phyloP scores from a whole-genome alignment of 1,140 invertebrate species.

The Leptinotarsa defecta region DNA sequence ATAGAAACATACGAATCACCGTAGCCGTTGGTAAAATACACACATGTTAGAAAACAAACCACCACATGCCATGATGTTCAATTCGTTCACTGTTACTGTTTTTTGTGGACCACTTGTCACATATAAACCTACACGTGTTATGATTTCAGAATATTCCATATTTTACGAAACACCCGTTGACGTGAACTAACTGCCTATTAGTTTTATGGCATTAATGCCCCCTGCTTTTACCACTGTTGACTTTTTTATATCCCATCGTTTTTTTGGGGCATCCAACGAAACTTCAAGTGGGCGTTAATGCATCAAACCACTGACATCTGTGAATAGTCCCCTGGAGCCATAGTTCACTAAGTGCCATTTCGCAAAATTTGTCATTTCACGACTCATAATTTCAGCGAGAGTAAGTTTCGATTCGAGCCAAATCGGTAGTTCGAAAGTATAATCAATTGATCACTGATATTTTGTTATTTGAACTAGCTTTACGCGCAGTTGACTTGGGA shows the following conservation, averaged over 20 bases:
- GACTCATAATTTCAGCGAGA: too few relatives aligned
- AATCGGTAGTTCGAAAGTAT: too few relatives aligned
- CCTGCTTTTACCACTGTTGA: slow-evolving; percentile 11
- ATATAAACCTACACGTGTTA: slow-evolving; percentile 13
- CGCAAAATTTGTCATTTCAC: too few relatives aligned
- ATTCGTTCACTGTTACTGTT: background rate
- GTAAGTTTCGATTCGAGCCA: too few relatives aligned
- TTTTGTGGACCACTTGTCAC: slow-evolving; percentile 15
- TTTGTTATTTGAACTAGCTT: too few relatives aligned
- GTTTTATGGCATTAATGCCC: slow-evolving; percentile 4
- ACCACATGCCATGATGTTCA: slow-evolving; percentile 16
- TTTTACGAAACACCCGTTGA: slow-evolving; percentile 9
- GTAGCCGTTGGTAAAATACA: background rate
- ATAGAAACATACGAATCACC: background rate
- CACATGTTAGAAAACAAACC: slow-evolving; percentile 11
- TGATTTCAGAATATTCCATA: slow-evolving; percentile 13
- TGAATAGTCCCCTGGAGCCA: background rate
- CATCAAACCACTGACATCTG: background rate
- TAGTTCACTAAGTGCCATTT: too few relatives aligned
- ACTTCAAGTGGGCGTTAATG: slow-evolving; percentile 9
- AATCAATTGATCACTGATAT: too few relatives aligned
- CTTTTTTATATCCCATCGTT: background rate
- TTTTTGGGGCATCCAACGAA: background rate
- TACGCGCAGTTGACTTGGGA: too few relatives aligned
- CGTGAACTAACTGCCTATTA: background rate